These are phyloP conservation scores for Donacobius atricapilla DNA, from an alignment of 2,113 vertebrate genomes.

Conservation along the genomic window DNA sequence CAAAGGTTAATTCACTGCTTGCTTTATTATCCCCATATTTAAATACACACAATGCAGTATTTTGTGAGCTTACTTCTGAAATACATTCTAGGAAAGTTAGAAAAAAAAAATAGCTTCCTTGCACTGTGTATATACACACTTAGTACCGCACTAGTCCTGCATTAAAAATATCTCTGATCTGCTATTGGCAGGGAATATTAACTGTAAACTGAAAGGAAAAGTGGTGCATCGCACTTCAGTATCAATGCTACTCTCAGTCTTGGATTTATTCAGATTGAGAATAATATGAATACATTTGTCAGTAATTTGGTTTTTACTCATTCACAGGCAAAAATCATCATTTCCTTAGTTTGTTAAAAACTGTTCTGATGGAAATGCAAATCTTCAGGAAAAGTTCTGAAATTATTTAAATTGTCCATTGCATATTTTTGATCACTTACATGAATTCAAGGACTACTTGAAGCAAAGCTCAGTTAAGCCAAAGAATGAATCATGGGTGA, in stretches of 20 bases:
- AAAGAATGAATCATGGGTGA: neutral
- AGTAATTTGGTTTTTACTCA: neutral
- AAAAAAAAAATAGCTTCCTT: neutral
- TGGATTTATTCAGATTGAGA: neutral
- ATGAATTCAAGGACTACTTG: neutral
- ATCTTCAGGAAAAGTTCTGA: neutral
- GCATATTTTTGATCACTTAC: neutral
- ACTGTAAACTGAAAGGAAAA: neutral
- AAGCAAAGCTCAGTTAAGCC: neutral
- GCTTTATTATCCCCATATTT: neutral
- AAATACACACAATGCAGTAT: neutral
- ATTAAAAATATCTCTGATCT: slow-evolving; percentile 15
- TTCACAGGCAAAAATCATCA: neutral
- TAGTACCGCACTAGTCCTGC: neutral
- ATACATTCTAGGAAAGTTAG: neutral
- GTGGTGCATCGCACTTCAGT: neutral
- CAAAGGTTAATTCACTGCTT: slow-evolving; percentile 4
- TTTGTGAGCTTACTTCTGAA: slow-evolving; percentile 14
- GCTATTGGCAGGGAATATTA: neutral
- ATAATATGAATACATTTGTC: neutral
- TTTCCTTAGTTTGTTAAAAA: neutral
- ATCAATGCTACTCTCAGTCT: neutral
- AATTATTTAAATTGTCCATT: neutral
- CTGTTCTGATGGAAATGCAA: neutral
- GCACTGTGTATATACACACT: neutral